These are phyloP conservation scores for Puma concolor DNA, from an alignment of 2,113 vertebrate species.

Conservation along the genomic window DNA sequence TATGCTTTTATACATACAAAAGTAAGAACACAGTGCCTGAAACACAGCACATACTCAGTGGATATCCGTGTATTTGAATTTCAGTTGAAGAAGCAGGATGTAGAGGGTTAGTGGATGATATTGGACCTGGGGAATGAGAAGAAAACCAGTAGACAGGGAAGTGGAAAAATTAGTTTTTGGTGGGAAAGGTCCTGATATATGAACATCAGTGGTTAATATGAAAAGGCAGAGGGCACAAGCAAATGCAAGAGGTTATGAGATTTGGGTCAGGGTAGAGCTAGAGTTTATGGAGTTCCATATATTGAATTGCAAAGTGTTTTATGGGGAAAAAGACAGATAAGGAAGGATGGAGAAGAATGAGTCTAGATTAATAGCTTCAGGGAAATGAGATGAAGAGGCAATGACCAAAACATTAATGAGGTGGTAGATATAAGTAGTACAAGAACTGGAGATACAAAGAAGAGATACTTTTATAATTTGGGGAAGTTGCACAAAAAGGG, in stretches of 20 bases:
- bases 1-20: not conserved
- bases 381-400: not conserved
- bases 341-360: not conserved
- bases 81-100: not conserved
- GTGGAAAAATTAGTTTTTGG: not conserved
- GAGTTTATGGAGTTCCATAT: not conserved
- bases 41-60: not conserved
- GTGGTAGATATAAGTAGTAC: not conserved
- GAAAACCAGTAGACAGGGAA: not conserved
- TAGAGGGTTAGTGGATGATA: not conserved
- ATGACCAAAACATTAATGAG: not conserved
- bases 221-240: not conserved
- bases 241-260: not conserved
- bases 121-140: not conserved
- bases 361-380: not conserved
- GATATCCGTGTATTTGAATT: not conserved
- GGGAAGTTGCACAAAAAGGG: not conserved
- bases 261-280: not conserved
- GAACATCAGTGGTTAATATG: not conserved
- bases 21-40: not conserved
- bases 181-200: not conserved
- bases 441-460: not conserved
- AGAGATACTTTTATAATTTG: not conserved
- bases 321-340: not conserved
- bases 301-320: not conserved